Percentiles rank a stretch among this genome's conserved stretches.
Conservation (phyloP, 2,888 invertebrate species). For the Xanthia icteritia region DNA sequence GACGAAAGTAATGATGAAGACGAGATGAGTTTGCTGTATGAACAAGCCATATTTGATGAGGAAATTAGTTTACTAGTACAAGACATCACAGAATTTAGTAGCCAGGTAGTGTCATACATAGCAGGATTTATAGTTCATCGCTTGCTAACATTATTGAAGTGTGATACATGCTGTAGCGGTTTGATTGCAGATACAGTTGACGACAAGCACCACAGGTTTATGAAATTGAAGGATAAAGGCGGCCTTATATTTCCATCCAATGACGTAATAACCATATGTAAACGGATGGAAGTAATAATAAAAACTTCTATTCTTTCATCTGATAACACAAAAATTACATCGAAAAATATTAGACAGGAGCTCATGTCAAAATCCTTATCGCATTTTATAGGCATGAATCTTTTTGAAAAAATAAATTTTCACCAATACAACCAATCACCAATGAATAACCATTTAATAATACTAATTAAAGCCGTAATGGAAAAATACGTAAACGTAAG, state of each 20-base stretch:
- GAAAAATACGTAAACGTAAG: constrained; percentile 37
- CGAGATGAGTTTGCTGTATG: constrained; percentile 20
- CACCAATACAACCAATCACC: not conserved
- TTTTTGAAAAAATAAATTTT: constrained; percentile 4
- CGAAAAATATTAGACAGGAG: constrained; percentile 15
- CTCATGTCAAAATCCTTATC: constrained; percentile 21
- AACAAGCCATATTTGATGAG: constrained; percentile 20
- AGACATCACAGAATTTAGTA: constrained; percentile 17
- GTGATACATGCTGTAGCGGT: constrained; percentile 46
- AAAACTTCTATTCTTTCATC: constrained; percentile 21
- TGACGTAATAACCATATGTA: constrained; percentile 56
- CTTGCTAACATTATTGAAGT: constrained; percentile 50
- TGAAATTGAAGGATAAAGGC: constrained; percentile 25
- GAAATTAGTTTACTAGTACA: constrained; percentile 12
- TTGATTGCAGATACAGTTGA: constrained; percentile 35
- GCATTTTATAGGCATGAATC: constrained; percentile 14
- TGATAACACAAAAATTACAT: constrained; percentile 11
- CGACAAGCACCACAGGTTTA: constrained; percentile 37
- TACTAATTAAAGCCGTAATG: constrained; percentile 3
- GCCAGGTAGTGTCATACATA: constrained; percentile 24
- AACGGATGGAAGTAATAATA: constrained; percentile 29
- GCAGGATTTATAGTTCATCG: constrained; percentile 48
- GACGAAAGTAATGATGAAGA: not conserved
- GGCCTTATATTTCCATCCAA: constrained; percentile 33
- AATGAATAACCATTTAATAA: constrained; percentile 10